A percentile compares a stretch with the other conserved stretches of the same genome.
Evolutionary conservation across 1,140 invertebrate genomes (phyloP).

Genomic region (Euwallacea similis): DNA sequence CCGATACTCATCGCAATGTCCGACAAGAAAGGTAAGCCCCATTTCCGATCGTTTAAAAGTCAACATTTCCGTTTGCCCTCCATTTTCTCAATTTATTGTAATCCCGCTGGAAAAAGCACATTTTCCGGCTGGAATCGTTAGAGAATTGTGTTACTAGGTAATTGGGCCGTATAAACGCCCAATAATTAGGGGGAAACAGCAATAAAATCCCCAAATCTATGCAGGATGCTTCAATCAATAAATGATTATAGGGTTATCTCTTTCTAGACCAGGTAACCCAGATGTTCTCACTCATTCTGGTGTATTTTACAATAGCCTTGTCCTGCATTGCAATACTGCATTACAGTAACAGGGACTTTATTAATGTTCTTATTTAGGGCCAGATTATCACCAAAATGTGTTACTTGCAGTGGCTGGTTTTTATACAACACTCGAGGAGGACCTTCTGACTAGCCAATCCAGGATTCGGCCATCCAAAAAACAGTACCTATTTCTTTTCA

Average conservation of each 20-base stretch:
- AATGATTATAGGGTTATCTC: conserved; percentile 47
- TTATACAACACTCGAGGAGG: conserved; percentile 42
- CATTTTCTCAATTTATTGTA: conserved; percentile 13
- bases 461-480: conserved; percentile 46
- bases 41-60: conserved; percentile 15
- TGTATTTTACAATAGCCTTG: conserved; percentile 47
- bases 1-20: conserved; percentile 29
- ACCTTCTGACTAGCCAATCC: conserved; percentile 34
- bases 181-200: conserved; percentile 34
- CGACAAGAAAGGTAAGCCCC: conserved; percentile 48
- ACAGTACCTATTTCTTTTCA: conserved; percentile 50
- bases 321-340: conserved; percentile 49
- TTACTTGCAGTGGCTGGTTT: conserved; percentile 47
- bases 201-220: conserved; percentile 44
- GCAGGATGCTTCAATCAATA: conserved; percentile 51
- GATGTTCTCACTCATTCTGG: conserved; percentile 45
- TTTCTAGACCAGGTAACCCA: conserved; percentile 47
- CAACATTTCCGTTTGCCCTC: conserved; percentile 4
- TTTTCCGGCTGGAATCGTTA: conserved; percentile 27
- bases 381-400: conserved; percentile 46
- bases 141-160: neutral
- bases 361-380: conserved; percentile 46
- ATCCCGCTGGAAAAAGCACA: conserved; percentile 26
- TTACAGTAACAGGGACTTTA: conserved; percentile 46
- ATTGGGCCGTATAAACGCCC: conserved; percentile 12